These are phyloP conservation scores for Sparidentex hasta DNA, from an alignment of 2,797 vertebrate genomes.

Conservation along the genomic window DNA sequence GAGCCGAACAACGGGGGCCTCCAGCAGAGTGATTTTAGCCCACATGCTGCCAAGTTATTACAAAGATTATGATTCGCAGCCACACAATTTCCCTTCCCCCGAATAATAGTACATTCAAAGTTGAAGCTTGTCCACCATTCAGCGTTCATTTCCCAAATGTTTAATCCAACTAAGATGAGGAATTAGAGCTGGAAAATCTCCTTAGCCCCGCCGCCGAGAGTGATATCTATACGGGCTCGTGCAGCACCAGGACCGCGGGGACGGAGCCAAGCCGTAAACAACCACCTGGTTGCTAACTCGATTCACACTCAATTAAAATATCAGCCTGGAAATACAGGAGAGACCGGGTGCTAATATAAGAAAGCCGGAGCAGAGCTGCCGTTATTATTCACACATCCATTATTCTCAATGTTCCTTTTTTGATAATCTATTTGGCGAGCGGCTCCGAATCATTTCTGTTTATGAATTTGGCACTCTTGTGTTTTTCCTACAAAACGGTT, in stretches of 20 bases:
- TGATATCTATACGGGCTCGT: conserved; percentile 64
- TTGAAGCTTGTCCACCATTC: conserved; percentile 68
- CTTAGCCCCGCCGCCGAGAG: conserved; percentile 65
- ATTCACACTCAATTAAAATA: conserved; percentile 77
- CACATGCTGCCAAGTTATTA: conserved; percentile 66
- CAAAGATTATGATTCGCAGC: conserved; percentile 69
- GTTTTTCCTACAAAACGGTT: conserved; percentile 64
- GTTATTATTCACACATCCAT: conserved; percentile 69
- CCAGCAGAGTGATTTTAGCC: conserved; percentile 57
- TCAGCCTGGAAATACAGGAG: conserved; percentile 54
- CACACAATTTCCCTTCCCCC: conserved; percentile 52
- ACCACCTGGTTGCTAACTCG: conserved; percentile 74
- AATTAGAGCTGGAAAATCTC: conserved; percentile 73
- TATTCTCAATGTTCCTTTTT: conserved; percentile 68
- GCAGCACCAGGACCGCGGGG: conserved; percentile 45
- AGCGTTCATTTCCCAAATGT: conserved; percentile 74
- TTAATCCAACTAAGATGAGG: conserved; percentile 79
- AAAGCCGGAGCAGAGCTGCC: conserved; percentile 60
- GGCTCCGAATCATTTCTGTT: conserved; percentile 57
- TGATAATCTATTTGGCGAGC: conserved; percentile 70
- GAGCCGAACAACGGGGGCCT: conserved; percentile 47
- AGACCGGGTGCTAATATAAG: conserved; percentile 51
- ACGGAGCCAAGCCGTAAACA: conserved; percentile 72
- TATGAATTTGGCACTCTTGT: conserved; percentile 66
- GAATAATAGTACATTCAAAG: conserved; percentile 68